Conservation (phyloP, 2,113 vertebrate species). For the Rynchops niger region DNA sequence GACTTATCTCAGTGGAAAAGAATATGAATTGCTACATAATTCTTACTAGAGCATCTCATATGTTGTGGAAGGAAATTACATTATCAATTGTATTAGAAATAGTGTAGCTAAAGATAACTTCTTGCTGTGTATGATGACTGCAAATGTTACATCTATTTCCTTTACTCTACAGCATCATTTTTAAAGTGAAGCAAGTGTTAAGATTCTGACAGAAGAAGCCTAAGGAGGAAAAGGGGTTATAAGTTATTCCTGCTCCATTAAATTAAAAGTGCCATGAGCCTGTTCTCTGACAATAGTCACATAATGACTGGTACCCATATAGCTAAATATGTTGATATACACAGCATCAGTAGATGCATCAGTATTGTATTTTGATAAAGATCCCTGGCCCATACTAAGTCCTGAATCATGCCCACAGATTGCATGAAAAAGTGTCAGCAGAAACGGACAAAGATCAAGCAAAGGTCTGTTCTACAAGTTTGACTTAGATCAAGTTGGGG, state of each 20-base stretch:
- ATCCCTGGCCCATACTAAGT: background rate
- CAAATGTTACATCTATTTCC: background rate
- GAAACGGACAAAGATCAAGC: background rate
- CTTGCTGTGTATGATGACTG: background rate
- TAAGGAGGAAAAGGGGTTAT: background rate
- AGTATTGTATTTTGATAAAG: background rate
- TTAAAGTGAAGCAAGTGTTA: background rate
- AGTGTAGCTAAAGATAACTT: background rate
- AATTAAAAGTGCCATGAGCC: background rate
- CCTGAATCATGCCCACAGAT: background rate
- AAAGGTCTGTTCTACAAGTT: background rate
- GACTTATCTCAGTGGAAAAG: background rate
- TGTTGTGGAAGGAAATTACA: background rate
- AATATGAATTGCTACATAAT: constrained; percentile 3
- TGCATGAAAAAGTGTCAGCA: background rate
- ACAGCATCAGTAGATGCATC: background rate
- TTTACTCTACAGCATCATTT: background rate
- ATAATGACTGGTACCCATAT: background rate
- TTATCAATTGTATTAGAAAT: background rate
- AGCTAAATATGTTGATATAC: background rate
- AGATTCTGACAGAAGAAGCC: background rate
- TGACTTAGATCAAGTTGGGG: background rate
- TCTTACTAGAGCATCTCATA: background rate
- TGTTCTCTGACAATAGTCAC: background rate
- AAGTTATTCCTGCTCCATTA: background rate